Conservation (phyloP, 2,888 invertebrate species). For the Nemurella pictetii region DNA sequence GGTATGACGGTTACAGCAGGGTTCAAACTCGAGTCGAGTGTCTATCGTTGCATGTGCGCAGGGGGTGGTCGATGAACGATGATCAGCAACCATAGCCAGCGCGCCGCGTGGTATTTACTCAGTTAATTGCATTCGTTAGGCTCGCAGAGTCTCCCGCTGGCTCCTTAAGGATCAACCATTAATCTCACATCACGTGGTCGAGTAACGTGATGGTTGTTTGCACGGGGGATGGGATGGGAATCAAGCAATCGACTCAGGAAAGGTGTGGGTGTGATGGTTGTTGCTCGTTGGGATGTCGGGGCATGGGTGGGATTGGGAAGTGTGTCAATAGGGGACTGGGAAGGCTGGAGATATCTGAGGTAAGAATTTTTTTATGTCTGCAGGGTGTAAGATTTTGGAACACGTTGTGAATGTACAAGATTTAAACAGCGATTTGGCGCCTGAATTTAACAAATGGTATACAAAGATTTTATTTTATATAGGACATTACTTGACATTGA, state of each 20-base stretch:
- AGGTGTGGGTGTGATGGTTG: not conserved
- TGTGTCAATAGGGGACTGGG: not conserved
- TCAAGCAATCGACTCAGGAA: too few relatives aligned
- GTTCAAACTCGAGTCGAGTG: too few relatives aligned
- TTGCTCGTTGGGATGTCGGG: too few relatives aligned
- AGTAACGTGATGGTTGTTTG: not conserved
- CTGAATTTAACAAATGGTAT: not conserved
- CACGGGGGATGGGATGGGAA: not conserved
- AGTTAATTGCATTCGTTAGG: conserved; percentile 38
- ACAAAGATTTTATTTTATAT: not conserved
- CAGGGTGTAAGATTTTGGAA: not conserved
- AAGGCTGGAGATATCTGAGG: not conserved
- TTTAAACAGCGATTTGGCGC: too few relatives aligned
- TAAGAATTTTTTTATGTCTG: not conserved
- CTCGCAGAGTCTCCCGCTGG: not conserved
- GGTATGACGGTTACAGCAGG: too few relatives aligned
- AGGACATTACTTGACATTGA: not conserved
- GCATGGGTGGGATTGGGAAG: not conserved
- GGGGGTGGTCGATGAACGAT: conserved; percentile 22
- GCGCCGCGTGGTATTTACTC: conserved; percentile 35
- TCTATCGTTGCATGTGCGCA: not conserved
- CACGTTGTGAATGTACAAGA: too few relatives aligned
- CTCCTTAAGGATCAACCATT: conserved; percentile 26
- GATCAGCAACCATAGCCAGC: conserved; percentile 21
- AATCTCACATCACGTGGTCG: conserved; percentile 30